Evolutionary conservation across 2,113 vertebrate species (phyloP).

Genomic region (Crotalus horridus): DNA sequence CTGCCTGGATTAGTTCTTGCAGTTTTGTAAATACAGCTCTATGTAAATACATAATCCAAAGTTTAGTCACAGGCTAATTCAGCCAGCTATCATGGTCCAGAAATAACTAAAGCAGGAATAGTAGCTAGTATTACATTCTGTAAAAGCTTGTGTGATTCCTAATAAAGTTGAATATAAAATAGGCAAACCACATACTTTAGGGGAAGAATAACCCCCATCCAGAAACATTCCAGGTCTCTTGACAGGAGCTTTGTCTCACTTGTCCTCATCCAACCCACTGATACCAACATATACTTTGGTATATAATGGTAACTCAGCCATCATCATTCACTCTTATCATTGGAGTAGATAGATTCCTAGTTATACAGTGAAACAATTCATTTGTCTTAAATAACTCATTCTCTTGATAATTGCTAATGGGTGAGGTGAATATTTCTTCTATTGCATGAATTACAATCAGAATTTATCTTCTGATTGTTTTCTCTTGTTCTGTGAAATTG

Average conservation of each 20-base stretch:
- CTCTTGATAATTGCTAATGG: background rate
- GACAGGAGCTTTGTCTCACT: background rate
- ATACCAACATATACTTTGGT: background rate
- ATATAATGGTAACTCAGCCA: background rate
- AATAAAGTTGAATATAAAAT: background rate
- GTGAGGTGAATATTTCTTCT: slow-evolving; percentile 7
- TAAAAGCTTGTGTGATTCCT: background rate
- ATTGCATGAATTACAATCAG: slow-evolving; percentile 2
- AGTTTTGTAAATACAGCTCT: background rate
- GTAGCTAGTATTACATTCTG: background rate
- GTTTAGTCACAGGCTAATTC: background rate
- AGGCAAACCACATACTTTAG: background rate
- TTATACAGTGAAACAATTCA: background rate
- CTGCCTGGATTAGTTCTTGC: background rate
- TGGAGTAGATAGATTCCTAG: background rate
- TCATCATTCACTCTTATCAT: background rate
- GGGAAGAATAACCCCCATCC: background rate
- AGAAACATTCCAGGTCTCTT: background rate
- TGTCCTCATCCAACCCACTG: background rate
- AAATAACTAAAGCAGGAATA: background rate
- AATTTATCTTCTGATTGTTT: background rate
- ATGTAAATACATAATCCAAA: background rate
- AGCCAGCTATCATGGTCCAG: background rate
- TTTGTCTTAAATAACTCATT: background rate
- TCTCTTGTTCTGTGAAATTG: background rate